Base-by-base conservation (phyloP, 2,797 vertebrate species). In the Poeciliopsis presidionis region DNA sequence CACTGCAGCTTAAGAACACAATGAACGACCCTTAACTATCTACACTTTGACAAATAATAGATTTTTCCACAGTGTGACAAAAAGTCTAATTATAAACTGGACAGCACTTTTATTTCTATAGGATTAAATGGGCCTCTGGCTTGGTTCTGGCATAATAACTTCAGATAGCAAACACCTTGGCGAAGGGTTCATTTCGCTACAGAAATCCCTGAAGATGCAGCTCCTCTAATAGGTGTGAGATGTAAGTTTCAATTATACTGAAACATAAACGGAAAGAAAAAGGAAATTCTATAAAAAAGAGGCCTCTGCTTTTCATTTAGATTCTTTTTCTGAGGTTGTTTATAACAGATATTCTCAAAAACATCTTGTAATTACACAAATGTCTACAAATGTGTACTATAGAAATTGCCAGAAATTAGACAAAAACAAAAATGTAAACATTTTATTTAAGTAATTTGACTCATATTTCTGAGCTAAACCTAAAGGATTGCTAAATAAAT, bases 131-230 rank as follows among this genome's bases (percentile, higher is more conserved):
- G 7, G 25, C 59, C 61, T 69, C n/a, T 53, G 8, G 22, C 22
- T 14, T 57, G 1, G 6, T 12, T 57, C 57, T 25, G 63, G 25
- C 76, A 36, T 1, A 6, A 43, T 89, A 84, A 92, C 88, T 88
- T 78, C 46, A 9, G 36, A 7, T 6, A 2, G 75, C 51, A 69
- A 88, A 80, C 61, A 41, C 72, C 73, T 55, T 1, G 0, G 36
- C 63, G 47, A 69, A 73, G 80, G 77, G 83, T 84, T 74, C 75
- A 81, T 86, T 87, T 85, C 6, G 9, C 61, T 73, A 11, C 13
- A 22, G 41, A 69, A 80, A 49, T 86, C 81, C 83, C 88, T 16
- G 1, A 71, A 77, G 81, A 82, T 46, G 70, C 61, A 53, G 47
- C 46, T 55, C 43, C 33, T 63, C 18, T 53, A 75, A 77, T 67